Evolutionary conservation across 2,797 vertebrate species (phyloP), one percentile per base, ranked within the genome.

Genomic region (Takifugu rubripes): DNA sequence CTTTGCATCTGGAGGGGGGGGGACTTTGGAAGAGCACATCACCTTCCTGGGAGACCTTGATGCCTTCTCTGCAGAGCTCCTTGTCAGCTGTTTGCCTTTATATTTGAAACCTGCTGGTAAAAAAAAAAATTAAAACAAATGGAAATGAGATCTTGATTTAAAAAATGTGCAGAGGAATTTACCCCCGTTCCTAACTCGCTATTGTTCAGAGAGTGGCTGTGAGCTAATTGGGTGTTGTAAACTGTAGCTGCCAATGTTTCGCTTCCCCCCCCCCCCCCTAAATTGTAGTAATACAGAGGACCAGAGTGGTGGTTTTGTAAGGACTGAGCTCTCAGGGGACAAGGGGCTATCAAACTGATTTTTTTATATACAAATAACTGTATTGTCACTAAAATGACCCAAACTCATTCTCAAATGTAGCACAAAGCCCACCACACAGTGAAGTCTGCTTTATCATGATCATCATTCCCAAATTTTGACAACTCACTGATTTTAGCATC

Each of bases 271-370:
- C 29, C 29, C 68, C 78, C 70, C 64, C 49, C 52, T 61, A 71
- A 21, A 21, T 66, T 74, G 67, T 56, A 49, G 59, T 57, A 70
- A 36, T 60, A 72, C 60, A 71, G 62, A 73, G 69, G 78, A 70
- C 68, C 64, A 68, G 72, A 60, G 64, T 58, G 62, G 56, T 43
- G 52, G 64, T 54, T 79, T 74, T 68, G 61, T 63, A 66, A 79
- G 47, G 76, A 84, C 74, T 67, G 59, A 79, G 72, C 78, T 84
- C 88, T 89, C 83, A 83, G 87, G 85, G 87, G 81, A 79, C 62
- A 74, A 48, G 77, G 81, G 84, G 84, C 67, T 77, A 72, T 72
- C 66, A 56, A 57, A 52, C 62, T 64, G 54, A 56, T 58, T 66
- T 52, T 78, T 46, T 68, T 69, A 77, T 72, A 40, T 11, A 40